Evolutionary conservation across 1,140 invertebrate species (phyloP), one percentile per base, ranked within the genome.

Genomic region (Tachypleus tridentatus): DNA sequence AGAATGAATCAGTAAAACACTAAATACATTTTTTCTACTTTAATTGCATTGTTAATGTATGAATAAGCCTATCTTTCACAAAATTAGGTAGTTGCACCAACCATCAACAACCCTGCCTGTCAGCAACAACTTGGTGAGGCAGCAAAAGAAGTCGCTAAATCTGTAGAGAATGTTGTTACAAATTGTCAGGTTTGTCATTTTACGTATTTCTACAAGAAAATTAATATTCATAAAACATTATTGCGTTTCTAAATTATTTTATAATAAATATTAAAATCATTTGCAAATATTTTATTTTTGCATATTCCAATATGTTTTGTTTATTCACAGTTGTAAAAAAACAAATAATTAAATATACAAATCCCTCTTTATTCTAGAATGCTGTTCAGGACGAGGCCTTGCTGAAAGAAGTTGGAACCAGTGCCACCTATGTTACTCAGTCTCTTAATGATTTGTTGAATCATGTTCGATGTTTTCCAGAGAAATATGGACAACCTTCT

Each of bases 61-160:
- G 29, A 29, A 29, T 29, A 29, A 29, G 0, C 29, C 29, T 29
- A 29, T 29, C 29, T 29, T 29, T 29, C 29, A 29, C 29, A 29
- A 29, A 57, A 3, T 11, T 8, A 57, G 56, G 87, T 84, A 58
- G 82, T 84, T 10, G 81, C 83, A 4, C 82, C 84, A 11, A 85
- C 82, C 3, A 84, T 98, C 5, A 85, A 90, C 61, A 93, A 89
- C 71, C 87, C 91, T 1, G 88, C 88, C 1, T 99, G 96, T 74
- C 91, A 97, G 73, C 88, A 93, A 67, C 95, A 98, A 76, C 75
- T 99, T 61, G 88, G 91, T 62, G 88, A 87, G 58, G 94, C 97
- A 0, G 89, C 94, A 0, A 83, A 91, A 50, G 91, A 95, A 74
- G 97, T 99, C 3, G 88, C 91, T 0, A 85, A 85, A 64, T 89